Evolutionary conservation across 2,113 vertebrate genomes (phyloP).

Genomic region (Telmatochromis sp.): DNA sequence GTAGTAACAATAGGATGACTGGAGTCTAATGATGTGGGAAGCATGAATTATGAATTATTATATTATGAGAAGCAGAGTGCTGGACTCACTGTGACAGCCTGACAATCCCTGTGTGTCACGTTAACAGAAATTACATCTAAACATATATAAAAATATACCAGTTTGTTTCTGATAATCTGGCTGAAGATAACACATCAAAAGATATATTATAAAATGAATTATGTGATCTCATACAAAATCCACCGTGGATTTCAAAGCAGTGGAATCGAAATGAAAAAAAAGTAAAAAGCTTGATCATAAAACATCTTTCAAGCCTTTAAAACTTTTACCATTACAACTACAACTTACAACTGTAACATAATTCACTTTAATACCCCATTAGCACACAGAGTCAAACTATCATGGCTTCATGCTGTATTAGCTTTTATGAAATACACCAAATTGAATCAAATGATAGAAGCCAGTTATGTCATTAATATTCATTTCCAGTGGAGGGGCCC

Average conservation of each 20-base stretch:
- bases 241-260: neutral
- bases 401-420: constrained; percentile 20
- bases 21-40: neutral
- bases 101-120: neutral
- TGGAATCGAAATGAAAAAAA: neutral
- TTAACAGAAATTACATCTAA: neutral
- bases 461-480: constrained; percentile 38
- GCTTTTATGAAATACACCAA: constrained; percentile 23
- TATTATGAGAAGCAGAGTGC: neutral
- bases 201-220: neutral
- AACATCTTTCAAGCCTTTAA: neutral
- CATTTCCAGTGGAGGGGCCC: neutral
- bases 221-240: neutral
- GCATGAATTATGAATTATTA: neutral
- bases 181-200: neutral
- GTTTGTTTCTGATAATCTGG: neutral
- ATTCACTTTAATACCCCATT: neutral
- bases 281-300: neutral
- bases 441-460: constrained; percentile 30
- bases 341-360: neutral
- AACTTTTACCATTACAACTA: neutral
- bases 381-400: neutral
- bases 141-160: neutral
- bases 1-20: neutral
- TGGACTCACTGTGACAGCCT: neutral